Evolutionary conservation across 2,797 vertebrate species (phyloP), one percentile per base, ranked within the genome.

Genomic region (Danio jaintianensis): DNA sequence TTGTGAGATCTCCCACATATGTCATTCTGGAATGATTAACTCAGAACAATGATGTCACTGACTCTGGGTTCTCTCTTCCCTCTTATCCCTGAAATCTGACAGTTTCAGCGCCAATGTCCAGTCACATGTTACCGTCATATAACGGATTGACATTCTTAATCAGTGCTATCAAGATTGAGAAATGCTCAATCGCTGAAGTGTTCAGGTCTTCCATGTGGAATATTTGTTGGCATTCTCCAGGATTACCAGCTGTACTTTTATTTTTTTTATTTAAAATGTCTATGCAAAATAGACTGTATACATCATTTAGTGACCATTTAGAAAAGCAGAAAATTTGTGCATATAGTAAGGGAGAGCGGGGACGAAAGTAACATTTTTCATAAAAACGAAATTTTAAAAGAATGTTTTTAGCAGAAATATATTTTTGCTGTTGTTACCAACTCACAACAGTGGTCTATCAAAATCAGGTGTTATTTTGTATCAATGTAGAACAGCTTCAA

Each of bases 11-110:
- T 78, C 75, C 61, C 81, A 75, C 63, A 12, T 73, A 47, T 63
- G 63, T 50, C 9, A 4, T 16, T 68, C n/a, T 79, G 69, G 70
- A 52, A 68, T 69, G 62, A 38, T 79, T 56, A 78, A 78, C 73
- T 71, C 55, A 16, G 56, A 84, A 70, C 75, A 82, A 79, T 84
- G 80, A 84, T 78, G 69, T 84, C 71, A 84, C 61, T 61, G 59
- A 59, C 40, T 45, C 76, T 64, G 66, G 58, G 56, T 70, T 75
- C 50, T 75, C 72, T 82, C 70, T 75, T 56, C 16, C n/a, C 4
- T 36, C 20, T 59, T 79, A 59, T 68, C 50, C 58, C 53, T n/a
- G 20, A 79, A 73, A 20, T 58, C 55, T 42, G 81, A 79, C 76
- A 61, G 45, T 55, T n/a, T 73, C 55, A 82, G 4, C 69, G 43